Conservation (phyloP, 2,113 vertebrate genomes). For the Caretta caretta region DNA sequence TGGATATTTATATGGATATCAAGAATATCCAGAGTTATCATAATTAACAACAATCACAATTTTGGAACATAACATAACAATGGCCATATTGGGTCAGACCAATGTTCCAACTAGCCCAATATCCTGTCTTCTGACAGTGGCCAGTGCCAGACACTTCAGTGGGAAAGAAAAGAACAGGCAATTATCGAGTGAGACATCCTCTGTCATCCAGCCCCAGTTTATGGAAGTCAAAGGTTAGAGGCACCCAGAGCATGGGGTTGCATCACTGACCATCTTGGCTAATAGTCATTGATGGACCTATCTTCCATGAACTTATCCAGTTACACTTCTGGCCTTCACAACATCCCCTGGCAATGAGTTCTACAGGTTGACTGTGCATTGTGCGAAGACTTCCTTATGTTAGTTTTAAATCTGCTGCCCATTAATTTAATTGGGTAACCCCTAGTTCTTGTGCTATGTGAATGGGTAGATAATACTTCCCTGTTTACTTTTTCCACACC, state of each 20-base stretch:
- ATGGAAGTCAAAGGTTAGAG: not conserved
- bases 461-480: not conserved
- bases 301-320: not conserved
- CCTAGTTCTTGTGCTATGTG: not conserved
- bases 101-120: not conserved
- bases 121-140: not conserved
- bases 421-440: too few species aligned
- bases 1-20: not conserved
- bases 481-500: not conserved
- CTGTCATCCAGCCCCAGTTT: not conserved
- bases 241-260: not conserved
- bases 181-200: not conserved
- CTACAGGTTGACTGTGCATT: too few species aligned
- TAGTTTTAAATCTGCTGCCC: too few species aligned
- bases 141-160: not conserved
- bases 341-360: not conserved
- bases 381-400: not conserved
- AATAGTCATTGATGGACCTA: not conserved
- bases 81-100: not conserved
- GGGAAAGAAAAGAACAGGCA: not conserved
- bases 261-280: not conserved
- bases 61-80: not conserved
- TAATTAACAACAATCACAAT: not conserved
- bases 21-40: not conserved
- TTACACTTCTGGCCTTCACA: not conserved